Evolutionary conservation across 1,140 invertebrate species (phyloP), one percentile per base, ranked within the genome.

Genomic region (Drosophila sechellia): DNA sequence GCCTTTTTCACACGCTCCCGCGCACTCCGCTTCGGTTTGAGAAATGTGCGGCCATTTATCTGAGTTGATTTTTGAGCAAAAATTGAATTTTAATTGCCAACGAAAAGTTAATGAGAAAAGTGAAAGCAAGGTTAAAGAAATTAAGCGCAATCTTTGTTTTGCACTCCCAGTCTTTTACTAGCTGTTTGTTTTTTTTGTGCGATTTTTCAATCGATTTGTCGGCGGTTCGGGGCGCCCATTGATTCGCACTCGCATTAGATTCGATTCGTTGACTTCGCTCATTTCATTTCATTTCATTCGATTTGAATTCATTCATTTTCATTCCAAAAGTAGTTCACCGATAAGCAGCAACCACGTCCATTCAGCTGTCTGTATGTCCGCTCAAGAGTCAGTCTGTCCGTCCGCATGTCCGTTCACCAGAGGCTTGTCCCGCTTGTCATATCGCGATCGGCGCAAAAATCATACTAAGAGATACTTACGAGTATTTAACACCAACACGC

Each of bases 21-120:
- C 77, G 49, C 66, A 45, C 72, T 57, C 52, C 59, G 20, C 52
- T 53, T 46, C 50, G 43, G 40, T 60, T 45, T 79, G 78, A 81
- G 73, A 73, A 64, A 85, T 85, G 81, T 72, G 56, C 55, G 61
- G 70, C 83, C 60, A 87, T 89, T 89, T 87, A 87, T 87, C 79
- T 76, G 68, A 57, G 17, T 54, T 72, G 70, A 58, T 68, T 64
- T 42, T 66, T 73, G 63, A 70, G 64, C 81, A 70, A 77, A 84
- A 87, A 87, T 87, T 87, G 84, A 89, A 89, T 89, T 87, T 87
- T 87, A 87, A 87, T 87, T 87, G 84, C 84, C 84, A 75, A 84
- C 84, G 76, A 87, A 87, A 89, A 87, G 84, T 89, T 87, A 87
- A 87, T 89, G 84, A 87, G 84, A 89, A 87, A 87, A 87, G 84